Conservation (phyloP, 2,113 vertebrate species). For the Corythornis cristatus region DNA sequence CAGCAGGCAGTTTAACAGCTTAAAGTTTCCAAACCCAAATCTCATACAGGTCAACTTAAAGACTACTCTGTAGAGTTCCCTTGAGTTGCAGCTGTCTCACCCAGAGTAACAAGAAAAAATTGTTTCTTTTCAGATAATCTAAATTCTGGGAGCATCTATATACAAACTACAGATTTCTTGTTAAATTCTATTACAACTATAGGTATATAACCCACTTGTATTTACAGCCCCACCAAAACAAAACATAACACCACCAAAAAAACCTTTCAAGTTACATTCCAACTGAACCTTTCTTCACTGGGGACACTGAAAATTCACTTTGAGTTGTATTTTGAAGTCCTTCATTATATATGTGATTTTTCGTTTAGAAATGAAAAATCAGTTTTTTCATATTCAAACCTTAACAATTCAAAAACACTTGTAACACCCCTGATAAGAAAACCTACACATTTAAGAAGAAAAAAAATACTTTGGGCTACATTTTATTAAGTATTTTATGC, state of each 20-base stretch:
- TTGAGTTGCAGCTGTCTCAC: not conserved
- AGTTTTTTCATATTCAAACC: not conserved
- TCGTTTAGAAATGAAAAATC: not conserved
- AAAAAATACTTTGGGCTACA: not conserved
- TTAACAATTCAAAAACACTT: not conserved
- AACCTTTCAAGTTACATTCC: not conserved
- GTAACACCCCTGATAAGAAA: not conserved
- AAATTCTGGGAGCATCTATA: not conserved
- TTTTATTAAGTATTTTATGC: not conserved
- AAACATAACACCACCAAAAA: no score
- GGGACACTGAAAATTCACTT: not conserved
- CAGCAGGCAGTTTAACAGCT: not conserved
- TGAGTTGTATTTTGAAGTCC: not conserved
- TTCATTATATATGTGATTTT: not conserved
- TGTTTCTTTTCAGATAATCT: not conserved
- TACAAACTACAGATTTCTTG: not conserved
- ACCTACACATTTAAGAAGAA: not conserved
- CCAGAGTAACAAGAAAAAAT: not conserved
- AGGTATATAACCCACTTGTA: not conserved
- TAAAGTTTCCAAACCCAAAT: not conserved
- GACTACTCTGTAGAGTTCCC: not conserved
- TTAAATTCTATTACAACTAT: not conserved
- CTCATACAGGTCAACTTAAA: not conserved
- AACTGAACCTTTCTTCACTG: not conserved
- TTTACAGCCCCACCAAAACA: not conserved